A percentile compares a stretch with the other conserved stretches of the same genome.
These are phyloP conservation scores for Pseudonaja textilis DNA, from an alignment of 2,113 vertebrate genomes.

Conservation along the genomic window DNA sequence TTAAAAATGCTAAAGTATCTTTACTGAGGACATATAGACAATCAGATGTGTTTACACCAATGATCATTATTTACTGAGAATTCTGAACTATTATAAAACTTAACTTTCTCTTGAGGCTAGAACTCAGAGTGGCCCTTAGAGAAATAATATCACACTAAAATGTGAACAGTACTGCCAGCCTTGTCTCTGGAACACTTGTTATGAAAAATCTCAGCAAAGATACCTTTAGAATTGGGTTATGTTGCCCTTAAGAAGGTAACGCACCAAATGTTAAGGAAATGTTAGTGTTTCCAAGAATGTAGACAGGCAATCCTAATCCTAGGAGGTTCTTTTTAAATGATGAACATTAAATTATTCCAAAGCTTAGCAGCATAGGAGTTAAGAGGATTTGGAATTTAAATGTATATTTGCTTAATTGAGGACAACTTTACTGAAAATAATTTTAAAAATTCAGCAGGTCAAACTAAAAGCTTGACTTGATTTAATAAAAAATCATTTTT, in stretches of 20 bases:
- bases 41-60: neutral
- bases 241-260: neutral
- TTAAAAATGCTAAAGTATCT: neutral
- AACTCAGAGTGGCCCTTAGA: neutral
- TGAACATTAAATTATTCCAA: neutral
- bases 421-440: neutral
- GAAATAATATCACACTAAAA: neutral
- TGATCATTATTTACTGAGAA: neutral
- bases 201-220: neutral
- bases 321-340: neutral
- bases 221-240: rapidly evolving
- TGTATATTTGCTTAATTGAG: neutral
- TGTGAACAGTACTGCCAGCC: neutral
- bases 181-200: neutral
- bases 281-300: neutral
- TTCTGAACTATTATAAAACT: neutral
- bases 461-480: neutral
- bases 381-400: neutral
- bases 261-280: neutral
- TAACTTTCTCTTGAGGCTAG: neutral
- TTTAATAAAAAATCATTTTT: neutral
- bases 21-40: neutral
- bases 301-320: neutral
- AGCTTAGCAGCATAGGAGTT: neutral
- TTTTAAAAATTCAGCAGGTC: neutral